Conservation (phyloP, 1,140 invertebrate genomes). For the Heliconius congener region DNA sequence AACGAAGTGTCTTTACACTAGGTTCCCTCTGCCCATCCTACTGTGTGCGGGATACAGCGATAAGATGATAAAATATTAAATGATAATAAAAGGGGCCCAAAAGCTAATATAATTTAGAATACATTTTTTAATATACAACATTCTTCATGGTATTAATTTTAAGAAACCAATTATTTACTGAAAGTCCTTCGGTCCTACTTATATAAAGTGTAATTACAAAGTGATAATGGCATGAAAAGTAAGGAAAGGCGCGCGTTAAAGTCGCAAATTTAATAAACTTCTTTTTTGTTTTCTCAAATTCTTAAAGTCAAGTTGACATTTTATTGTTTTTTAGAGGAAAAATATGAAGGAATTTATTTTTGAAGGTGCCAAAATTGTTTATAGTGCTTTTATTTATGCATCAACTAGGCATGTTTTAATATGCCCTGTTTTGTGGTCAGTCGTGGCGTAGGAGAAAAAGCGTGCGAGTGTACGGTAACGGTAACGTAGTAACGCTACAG, state of each 20-base stretch:
- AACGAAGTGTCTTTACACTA: no score
- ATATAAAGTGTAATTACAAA: constrained; percentile 11
- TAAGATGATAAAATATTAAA: no score
- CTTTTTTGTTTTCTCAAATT: neutral
- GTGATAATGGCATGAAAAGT: constrained; percentile 9
- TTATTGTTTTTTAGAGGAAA: constrained; percentile 6
- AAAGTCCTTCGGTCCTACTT: neutral
- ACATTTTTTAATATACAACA: neutral
- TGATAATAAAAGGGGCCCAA: no score
- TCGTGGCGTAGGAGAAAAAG: no score
- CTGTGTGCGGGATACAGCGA: no score
- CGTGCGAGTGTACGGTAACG: no score
- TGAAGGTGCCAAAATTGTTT: neutral
- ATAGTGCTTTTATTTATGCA: neutral
- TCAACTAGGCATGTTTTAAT: no score
- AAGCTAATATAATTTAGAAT: no score
- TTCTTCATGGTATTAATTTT: neutral
- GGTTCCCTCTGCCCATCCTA: no score
- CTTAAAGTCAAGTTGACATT: constrained; percentile 1
- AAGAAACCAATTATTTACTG: neutral
- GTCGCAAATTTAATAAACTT: constrained; percentile 12
- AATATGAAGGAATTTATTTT: constrained; percentile 9
- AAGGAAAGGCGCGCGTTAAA: neutral
- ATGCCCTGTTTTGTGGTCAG: no score
- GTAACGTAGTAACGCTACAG: no score